These are phyloP conservation scores for Ascidia mentula DNA, from an alignment of 23 tunicate genomes.

Conservation along the genomic window DNA sequence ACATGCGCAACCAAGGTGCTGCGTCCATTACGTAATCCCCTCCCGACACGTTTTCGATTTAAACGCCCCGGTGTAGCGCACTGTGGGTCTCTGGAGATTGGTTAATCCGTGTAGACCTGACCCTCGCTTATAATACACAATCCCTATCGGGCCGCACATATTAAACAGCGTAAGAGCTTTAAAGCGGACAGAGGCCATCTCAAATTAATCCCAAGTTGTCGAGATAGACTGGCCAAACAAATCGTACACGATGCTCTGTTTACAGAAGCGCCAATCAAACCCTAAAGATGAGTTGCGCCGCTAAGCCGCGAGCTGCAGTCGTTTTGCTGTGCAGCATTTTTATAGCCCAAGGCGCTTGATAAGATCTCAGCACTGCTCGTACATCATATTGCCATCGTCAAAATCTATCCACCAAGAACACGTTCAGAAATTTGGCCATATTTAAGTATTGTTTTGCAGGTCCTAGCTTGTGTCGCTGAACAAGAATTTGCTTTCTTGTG, in stretches of 20 bases:
- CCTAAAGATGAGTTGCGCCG: not conserved
- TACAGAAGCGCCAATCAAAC: not conserved
- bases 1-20: no score
- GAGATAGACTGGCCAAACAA: conserved; percentile 1
- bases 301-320: not conserved
- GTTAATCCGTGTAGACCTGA: not conserved
- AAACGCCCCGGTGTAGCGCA: not conserved
- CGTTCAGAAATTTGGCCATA: no score
- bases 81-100: not conserved
- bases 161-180: no score
- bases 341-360: not conserved
- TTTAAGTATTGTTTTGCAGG: no score
- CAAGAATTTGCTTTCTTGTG: no score
- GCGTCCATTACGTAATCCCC: conserved; percentile 5
- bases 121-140: not conserved
- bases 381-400: not conserved
- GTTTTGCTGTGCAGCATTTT: not conserved
- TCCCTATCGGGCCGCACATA: not conserved
- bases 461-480: no score
- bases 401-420: not conserved
- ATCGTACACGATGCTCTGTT: not conserved
- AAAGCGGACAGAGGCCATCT: not conserved
- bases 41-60: not conserved
- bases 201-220: conserved; percentile 5
- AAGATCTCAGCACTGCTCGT: not conserved